phyloP scores from a whole-genome alignment of 2,888 invertebrate genomes.

The Linnaemya tessellans region DNA sequence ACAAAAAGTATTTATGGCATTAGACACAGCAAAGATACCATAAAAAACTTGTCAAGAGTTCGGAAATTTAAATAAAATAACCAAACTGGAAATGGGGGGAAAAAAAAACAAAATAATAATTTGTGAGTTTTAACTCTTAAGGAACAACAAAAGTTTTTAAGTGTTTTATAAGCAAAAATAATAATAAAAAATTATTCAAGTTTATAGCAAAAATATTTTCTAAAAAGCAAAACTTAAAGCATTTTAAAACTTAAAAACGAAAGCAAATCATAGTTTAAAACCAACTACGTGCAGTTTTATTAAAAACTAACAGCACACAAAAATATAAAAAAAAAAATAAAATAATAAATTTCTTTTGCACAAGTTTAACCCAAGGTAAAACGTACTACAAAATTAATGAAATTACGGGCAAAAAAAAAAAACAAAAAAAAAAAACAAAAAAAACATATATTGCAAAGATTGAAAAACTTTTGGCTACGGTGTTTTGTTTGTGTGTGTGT shows the following conservation, averaged over 20 bases:
- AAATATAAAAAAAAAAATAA: constrained; percentile 13
- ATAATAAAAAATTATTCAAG: not conserved
- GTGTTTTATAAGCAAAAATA: not conserved
- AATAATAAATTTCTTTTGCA: constrained; percentile 45
- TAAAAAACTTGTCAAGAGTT: constrained; percentile 3
- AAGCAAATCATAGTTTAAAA: constrained; percentile 38
- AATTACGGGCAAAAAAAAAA: constrained; percentile 20
- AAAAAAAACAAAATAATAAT: not conserved
- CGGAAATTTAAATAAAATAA: not conserved
- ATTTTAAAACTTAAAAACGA: constrained; percentile 13
- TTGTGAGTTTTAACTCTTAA: not conserved
- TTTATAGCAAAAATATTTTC: constrained; percentile 1
- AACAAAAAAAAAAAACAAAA: constrained; percentile 32
- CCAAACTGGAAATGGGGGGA: too few relatives aligned
- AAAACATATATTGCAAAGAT: constrained; percentile 16
- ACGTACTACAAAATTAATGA: constrained; percentile 47
- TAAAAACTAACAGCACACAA: constrained; percentile 16
- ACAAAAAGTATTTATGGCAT: not conserved
- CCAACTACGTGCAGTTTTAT: constrained; percentile 54
- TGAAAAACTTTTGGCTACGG: constrained; percentile 50
- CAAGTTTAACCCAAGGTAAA: constrained; percentile 51
- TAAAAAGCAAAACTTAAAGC: constrained; percentile 15
- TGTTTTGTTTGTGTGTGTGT: constrained; percentile 25
- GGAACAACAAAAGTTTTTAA: constrained; percentile 19
- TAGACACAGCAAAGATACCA: constrained; percentile 9